Evolutionary conservation across 2,888 invertebrate genomes (phyloP).

Genomic region (Zeuzera pyrina): DNA sequence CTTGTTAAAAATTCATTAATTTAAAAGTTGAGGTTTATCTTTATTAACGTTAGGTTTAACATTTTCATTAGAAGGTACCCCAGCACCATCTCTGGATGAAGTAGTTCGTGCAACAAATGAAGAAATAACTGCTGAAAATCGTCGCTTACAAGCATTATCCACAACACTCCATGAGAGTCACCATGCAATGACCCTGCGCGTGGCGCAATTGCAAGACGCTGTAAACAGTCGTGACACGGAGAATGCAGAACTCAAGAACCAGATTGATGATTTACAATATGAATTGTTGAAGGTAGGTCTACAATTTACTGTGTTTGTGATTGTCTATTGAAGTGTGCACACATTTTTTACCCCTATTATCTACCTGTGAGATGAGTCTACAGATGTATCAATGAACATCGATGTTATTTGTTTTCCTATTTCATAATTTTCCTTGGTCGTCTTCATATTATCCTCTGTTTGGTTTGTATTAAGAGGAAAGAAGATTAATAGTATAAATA

Average conservation of each 20-base stretch:
- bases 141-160: slow-evolving; percentile 90
- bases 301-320: too few relatives aligned
- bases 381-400: too few relatives aligned
- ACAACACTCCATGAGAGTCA: slow-evolving; percentile 94
- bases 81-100: slow-evolving; percentile 83
- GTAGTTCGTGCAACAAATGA: slow-evolving; percentile 88
- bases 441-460: too few relatives aligned
- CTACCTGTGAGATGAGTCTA: too few relatives aligned
- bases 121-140: slow-evolving; percentile 92
- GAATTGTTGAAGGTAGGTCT: slow-evolving; percentile 82
- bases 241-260: slow-evolving; percentile 94
- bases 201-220: slow-evolving; percentile 90
- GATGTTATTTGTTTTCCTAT: too few relatives aligned
- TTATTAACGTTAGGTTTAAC: background rate
- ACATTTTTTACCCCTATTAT: too few relatives aligned
- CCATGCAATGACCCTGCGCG: slow-evolving; percentile 92
- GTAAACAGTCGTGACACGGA: slow-evolving; percentile 94
- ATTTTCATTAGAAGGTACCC: slow-evolving; percentile 62
- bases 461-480: too few relatives aligned
- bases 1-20: too few relatives aligned
- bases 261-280: slow-evolving; percentile 96
- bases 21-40: too few relatives aligned
- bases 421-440: too few relatives aligned
- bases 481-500: too few relatives aligned
- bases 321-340: too few relatives aligned